Base-by-base conservation (phyloP, 2,113 vertebrate species). In the Sylvicapra grimmia region DNA sequence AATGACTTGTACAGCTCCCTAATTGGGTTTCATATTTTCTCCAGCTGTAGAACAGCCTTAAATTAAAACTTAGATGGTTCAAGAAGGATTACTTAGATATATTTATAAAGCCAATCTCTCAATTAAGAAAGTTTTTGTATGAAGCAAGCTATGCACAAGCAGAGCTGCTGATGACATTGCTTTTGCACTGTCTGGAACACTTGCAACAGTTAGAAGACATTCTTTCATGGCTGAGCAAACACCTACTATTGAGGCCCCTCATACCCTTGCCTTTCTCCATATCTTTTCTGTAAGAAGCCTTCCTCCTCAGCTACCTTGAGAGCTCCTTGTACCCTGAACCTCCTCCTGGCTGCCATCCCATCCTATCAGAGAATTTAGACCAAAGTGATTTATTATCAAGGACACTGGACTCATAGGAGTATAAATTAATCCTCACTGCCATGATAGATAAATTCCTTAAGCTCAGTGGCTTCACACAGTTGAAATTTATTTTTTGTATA, bases 41-140 rank as follows among this genome's bases (percentile, higher is more conserved):
- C 51, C 63, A 90, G 25, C 9, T 83, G 3, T 61, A 51, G 75
- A 89, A 82, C 15, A 94, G 59, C 12, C 53, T 88, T 82, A 83
- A 93, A 92, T 95, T 89, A 65, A 93, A 93, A 93, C 25, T 29
- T 58, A 40, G 31, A 40, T 53, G 51, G 72, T 94, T 97, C 56
- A 23, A 36, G 86, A 96, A 79, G 19, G 6, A 88, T 14, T 7
- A 7, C 36, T 80, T 82, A 51, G 5, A 58, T 58, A 51, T 31
- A 75, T 75, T 75, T 27, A 92, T 68, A 77, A 72, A 72, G 3
- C 23, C 84, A 86, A 31, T n/a, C 13, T 33, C 40, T 14, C 29
- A 44, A 11, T 58, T 65, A 95, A 53, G 44, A 40, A 86, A 63
- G 15, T 47, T 44, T 40, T 58, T 36, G 6, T 18, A 56, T 18